Evolutionary conservation across 2,888 invertebrate genomes (phyloP).

Genomic region (Philereme transversata): DNA sequence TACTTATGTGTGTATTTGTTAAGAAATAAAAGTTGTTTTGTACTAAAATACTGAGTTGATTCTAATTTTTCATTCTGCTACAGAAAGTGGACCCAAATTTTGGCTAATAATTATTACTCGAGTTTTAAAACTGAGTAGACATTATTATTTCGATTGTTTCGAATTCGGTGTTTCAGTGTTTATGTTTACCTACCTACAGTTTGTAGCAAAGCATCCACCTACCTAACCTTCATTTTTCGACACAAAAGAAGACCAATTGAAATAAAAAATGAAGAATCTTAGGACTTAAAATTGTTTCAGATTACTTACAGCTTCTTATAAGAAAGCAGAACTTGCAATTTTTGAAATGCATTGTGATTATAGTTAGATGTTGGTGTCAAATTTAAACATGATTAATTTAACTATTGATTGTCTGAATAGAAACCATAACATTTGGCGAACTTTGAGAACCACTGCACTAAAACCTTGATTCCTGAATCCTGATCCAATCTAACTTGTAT

Average conservation of each 20-base stretch:
- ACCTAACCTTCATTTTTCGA: no score
- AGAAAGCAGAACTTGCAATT: slow-evolving; percentile 24
- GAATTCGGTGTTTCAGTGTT: no score
- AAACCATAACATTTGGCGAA: slow-evolving; percentile 15
- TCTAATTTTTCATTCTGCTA: background rate
- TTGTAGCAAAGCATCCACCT: no score
- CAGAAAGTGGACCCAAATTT: background rate
- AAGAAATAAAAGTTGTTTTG: slow-evolving; percentile 58
- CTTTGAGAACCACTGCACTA: background rate
- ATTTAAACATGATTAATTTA: slow-evolving; percentile 22
- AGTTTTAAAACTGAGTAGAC: no score
- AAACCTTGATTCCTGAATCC: background rate
- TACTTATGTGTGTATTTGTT: slow-evolving; percentile 71
- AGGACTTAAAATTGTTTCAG: no score
- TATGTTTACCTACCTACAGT: no score
- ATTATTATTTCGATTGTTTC: no score
- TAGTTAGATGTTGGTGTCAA: slow-evolving; percentile 14
- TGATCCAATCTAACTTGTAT: no score
- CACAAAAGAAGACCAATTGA: no score
- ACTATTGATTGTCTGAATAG: background rate
- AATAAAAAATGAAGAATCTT: no score
- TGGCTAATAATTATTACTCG: no score
- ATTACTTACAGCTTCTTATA: slow-evolving; percentile 16
- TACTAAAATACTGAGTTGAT: slow-evolving; percentile 14
- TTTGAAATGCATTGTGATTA: slow-evolving; percentile 21